Base-by-base conservation (phyloP, 2,888 invertebrate species). In the Pachydiplax longipennis region DNA sequence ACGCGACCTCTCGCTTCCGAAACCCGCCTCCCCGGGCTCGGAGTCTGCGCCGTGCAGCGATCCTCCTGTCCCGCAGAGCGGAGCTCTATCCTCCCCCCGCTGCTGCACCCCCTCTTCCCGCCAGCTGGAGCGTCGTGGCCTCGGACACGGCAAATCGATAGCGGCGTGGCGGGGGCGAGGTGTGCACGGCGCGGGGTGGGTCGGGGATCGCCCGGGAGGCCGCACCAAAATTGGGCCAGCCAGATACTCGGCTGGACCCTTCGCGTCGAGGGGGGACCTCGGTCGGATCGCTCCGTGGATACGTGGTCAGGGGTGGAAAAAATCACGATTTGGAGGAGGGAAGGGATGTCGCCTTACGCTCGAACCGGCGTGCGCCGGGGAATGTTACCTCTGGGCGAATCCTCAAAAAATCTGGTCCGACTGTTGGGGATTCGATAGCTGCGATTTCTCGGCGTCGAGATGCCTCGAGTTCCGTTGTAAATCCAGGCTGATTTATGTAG, bases 221-320 rank as follows among this genome's bases (percentile, higher is more conserved):
- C 83, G 58, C 87, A 37, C 61, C 87, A 87, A 87, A 87, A 87
- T 87, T 87, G 87, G 87, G 87, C 87, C 83, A 83, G 58, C 83
- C 87, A 87, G 87, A 87, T 35, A 61, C 87, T 58, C 61, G 87
- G 87, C 18, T 83, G 83, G 83, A 83, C 83, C 83, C 83, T 83
- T 53, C 44, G n/a, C 53, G 65, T 65, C 65, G 25, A 65, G 65
- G 65, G 65, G 65, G 65, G 65, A 65, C 65, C 8, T 65, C 65
- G 65, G 22, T 25, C 25, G 65, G 65, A 65, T 35, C 53, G 31
- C n/a, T 35, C n/a, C 22, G 61, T 37, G 87, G 61, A 87, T 87
- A 31, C 37, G 40, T 37, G 61, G 53, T 58, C 73, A 22, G 35
- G 83, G 83, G 83, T 48, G 40, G 82, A 44, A 48, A 37, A 40